phyloP scores from a whole-genome alignment of 2,113 vertebrate genomes.

The Alaudala cheleensis region DNA sequence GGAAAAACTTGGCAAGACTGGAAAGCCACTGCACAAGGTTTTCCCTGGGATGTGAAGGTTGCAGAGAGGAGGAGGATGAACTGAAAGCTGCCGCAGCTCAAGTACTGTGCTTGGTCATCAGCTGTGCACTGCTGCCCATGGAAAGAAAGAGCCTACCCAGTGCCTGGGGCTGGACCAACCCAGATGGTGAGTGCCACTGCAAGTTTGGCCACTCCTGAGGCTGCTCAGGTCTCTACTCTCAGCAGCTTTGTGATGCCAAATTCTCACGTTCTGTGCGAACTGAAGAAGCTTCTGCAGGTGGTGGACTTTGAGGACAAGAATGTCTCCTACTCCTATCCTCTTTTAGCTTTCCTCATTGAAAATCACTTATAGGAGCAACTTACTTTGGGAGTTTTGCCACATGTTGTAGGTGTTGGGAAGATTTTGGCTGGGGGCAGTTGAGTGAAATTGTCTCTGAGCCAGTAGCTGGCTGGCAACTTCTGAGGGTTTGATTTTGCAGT shows the following conservation, averaged over 20 bases:
- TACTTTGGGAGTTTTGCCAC: not conserved
- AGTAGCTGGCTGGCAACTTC: not conserved
- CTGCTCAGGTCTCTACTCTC: not conserved
- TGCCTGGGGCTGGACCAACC: not conserved
- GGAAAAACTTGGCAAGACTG: not conserved
- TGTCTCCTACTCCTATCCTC: not conserved
- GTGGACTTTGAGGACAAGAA: not conserved
- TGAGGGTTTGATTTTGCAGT: not conserved
- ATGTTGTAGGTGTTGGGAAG: fast-evolving
- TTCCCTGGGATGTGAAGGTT: not conserved
- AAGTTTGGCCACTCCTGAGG: not conserved
- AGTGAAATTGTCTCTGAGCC: not conserved
- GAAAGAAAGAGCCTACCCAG: not conserved
- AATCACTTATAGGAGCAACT: not conserved
- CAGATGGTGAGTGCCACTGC: not conserved
- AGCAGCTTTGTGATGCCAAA: not conserved
- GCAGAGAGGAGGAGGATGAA: not conserved
- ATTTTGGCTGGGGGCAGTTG: not conserved
- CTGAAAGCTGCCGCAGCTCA: not conserved
- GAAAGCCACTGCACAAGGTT: not conserved
- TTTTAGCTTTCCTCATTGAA: not conserved
- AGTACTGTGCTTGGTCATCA: not conserved
- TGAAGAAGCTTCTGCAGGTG: not conserved
- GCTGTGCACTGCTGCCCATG: fast-evolving
- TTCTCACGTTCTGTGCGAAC: fast-evolving